Percentiles rank a stretch among this genome's conserved stretches.
Conservation (phyloP, 2,797 vertebrate genomes). For the Hirundo rustica region DNA sequence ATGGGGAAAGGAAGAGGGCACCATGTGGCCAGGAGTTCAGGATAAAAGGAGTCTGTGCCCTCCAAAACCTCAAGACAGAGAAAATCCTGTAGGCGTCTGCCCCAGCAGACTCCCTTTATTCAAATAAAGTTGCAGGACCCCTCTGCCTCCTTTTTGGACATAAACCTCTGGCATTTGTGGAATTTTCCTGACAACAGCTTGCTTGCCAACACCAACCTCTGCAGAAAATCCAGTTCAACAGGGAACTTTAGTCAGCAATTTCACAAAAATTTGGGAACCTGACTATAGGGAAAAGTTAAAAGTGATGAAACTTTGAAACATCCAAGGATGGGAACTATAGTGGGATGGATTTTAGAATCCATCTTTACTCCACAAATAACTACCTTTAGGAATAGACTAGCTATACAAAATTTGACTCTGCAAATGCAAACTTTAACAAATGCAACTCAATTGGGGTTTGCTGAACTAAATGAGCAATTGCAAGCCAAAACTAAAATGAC, state of each 20-base stretch:
- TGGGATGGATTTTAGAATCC: no score
- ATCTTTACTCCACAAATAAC: no score
- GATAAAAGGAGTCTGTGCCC: background rate
- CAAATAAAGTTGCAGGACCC: background rate
- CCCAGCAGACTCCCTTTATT: background rate
- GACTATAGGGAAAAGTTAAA: no score
- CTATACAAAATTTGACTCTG: no score
- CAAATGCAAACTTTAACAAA: no score
- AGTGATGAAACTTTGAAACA: no score
- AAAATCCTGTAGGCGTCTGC: rapidly evolving
- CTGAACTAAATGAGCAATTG: no score
- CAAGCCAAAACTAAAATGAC: no score
- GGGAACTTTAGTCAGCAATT: background rate
- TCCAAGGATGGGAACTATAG: no score
- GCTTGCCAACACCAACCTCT: background rate
- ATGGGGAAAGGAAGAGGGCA: background rate
- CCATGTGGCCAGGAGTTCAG: rapidly evolving
- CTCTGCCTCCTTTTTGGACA: background rate
- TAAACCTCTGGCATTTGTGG: background rate
- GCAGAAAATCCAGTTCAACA: background rate
- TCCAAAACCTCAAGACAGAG: rapidly evolving
- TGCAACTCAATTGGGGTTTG: no score
- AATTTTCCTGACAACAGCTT: background rate
- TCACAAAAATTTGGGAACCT: background rate
- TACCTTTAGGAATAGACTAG: no score